Percentiles rank a stretch among this genome's conserved stretches.
Conservation (phyloP, 2,113 vertebrate genomes). For the Hyperopisus bebe region DNA sequence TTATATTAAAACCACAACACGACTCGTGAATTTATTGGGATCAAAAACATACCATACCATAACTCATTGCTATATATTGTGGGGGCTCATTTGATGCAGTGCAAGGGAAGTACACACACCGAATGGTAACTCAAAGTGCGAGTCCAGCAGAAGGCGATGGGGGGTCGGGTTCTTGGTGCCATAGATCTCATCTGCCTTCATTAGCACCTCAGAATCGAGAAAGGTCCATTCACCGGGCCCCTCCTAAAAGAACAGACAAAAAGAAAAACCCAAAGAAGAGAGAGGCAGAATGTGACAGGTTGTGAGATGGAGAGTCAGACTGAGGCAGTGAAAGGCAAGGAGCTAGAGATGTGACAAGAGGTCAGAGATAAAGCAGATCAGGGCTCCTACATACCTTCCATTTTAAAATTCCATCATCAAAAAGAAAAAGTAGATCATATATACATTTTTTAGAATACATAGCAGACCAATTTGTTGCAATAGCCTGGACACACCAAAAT, state of each 20-base stretch:
- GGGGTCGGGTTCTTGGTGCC: slow-evolving; percentile 90
- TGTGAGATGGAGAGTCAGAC: not conserved
- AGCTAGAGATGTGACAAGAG: not conserved
- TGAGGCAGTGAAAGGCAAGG: not conserved
- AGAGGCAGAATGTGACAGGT: not conserved
- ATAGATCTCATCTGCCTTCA: slow-evolving; percentile 92
- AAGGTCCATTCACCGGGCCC: slow-evolving; percentile 88
- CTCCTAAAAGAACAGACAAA: slow-evolving; percentile 62
- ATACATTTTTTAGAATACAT: not conserved
- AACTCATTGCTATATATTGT: not conserved
- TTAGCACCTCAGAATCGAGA: slow-evolving; percentile 83
- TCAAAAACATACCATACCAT: not conserved
- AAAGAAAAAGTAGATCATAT: not conserved
- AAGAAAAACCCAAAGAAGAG: not conserved
- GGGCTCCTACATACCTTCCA: not conserved
- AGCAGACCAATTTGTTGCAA: not conserved
- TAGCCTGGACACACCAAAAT: not conserved
- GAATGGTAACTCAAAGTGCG: slow-evolving; percentile 91
- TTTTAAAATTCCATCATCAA: not conserved
- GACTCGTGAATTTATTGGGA: not conserved
- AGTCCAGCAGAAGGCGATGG: slow-evolving; percentile 84
- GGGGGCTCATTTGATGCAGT: not conserved
- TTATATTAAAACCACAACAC: not conserved
- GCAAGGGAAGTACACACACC: slow-evolving; percentile 51
- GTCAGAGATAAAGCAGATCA: not conserved